Conservation (phyloP, 2,888 invertebrate genomes). For the Polietes domitor region DNA sequence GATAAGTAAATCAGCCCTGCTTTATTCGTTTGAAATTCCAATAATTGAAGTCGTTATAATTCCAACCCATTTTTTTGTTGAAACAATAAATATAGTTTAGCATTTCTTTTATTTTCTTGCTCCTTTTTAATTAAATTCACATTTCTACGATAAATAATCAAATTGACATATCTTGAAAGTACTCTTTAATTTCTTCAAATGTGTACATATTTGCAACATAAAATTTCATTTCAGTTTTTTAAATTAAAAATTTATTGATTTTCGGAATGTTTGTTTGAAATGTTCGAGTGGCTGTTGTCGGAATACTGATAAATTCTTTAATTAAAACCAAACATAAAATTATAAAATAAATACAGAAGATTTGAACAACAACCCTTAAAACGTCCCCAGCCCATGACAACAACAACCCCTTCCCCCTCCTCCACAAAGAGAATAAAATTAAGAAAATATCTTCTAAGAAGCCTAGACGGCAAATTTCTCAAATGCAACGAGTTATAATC, state of each 20-base stretch:
- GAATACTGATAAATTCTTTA: conserved; percentile 56
- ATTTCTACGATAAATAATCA: not conserved
- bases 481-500: not conserved
- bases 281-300: conserved; percentile 15
- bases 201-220: conserved; percentile 23
- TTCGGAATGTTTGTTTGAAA: conserved; percentile 14
- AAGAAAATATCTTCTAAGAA: not conserved
- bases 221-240: conserved; percentile 20
- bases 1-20: too few species aligned
- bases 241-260: conserved; percentile 62
- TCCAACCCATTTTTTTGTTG: too few species aligned
- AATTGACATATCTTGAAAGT: not conserved
- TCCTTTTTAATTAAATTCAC: too few species aligned
- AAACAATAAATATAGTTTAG: too few species aligned
- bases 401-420: too few species aligned
- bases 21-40: too few species aligned
- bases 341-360: conserved; percentile 27
- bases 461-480: not conserved
- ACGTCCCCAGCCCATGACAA: not conserved
- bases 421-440: not conserved
- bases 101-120: too few species aligned
- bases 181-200: conserved; percentile 7
- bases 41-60: too few species aligned
- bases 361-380: not conserved
- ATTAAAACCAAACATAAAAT: conserved; percentile 61